Evolutionary conservation across 1,140 invertebrate genomes (phyloP).

Genomic region (Drosophila triauraria): DNA sequence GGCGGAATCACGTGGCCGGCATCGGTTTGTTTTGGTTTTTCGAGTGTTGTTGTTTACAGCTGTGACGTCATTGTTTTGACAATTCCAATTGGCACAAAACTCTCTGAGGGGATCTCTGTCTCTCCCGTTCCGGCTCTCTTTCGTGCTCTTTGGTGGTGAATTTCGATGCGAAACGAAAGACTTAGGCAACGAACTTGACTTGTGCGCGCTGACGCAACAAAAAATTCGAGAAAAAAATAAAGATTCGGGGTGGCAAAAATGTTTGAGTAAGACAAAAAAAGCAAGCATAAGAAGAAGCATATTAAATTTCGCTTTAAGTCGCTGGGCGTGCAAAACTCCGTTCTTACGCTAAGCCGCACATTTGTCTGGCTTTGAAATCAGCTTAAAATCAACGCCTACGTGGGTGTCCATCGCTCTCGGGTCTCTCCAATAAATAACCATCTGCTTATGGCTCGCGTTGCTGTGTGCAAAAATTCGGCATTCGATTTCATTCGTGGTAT

Average conservation of each 20-base stretch:
- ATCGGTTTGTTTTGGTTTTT: slow-evolving; percentile 79
- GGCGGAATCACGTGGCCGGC: slow-evolving; percentile 73
- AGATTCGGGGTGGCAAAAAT: not conserved
- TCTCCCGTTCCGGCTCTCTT: not conserved
- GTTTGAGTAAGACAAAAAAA: slow-evolving; percentile 5
- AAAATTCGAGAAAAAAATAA: slow-evolving; percentile 10
- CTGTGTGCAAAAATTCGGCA: slow-evolving; percentile 58
- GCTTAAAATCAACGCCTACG: slow-evolving; percentile 83
- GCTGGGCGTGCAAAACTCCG: slow-evolving; percentile 63
- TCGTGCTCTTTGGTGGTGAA: slow-evolving; percentile 23
- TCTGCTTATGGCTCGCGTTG: slow-evolving; percentile 62
- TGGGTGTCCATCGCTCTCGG: slow-evolving; percentile 58
- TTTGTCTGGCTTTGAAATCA: slow-evolving; percentile 83
- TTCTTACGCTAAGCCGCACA: slow-evolving; percentile 73
- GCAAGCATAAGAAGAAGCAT: slow-evolving; percentile 33
- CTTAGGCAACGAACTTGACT: slow-evolving; percentile 75
- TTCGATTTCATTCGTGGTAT: slow-evolving; percentile 60
- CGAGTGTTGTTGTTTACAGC: slow-evolving; percentile 73
- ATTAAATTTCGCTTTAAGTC: slow-evolving; percentile 73
- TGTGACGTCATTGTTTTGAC: slow-evolving; percentile 77
- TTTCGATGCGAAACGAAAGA: slow-evolving; percentile 58
- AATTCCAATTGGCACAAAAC: slow-evolving; percentile 65
- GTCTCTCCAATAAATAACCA: slow-evolving; percentile 62
- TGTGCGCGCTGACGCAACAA: slow-evolving; percentile 46
- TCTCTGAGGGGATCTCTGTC: not conserved